These are phyloP conservation scores for Pluvianellus socialis DNA, from an alignment of 2,113 vertebrate species.

Conservation along the genomic window DNA sequence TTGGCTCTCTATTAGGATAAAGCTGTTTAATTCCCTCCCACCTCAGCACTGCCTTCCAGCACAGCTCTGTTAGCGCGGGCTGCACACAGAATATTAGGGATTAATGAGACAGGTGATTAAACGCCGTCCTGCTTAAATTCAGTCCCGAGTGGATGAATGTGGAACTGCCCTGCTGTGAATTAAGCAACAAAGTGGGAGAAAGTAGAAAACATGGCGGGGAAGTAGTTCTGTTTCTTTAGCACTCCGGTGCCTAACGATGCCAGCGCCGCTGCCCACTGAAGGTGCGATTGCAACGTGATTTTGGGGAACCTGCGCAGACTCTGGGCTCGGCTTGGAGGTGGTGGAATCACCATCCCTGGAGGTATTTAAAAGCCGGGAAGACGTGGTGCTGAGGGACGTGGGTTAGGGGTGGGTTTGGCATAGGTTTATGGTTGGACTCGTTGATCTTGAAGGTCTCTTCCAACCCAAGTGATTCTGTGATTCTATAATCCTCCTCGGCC, in stretches of 20 bases:
- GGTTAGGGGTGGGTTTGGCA: too few relatives aligned
- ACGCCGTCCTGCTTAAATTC: not conserved
- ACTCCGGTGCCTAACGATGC: rapidly evolving
- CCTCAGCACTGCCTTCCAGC: not conserved
- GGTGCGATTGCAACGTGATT: rapidly evolving
- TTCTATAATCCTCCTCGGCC: too few relatives aligned
- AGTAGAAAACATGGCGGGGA: not conserved
- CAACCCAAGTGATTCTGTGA: too few relatives aligned
- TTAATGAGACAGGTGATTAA: conserved; percentile 42
- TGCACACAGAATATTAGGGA: not conserved
- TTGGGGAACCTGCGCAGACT: not conserved
- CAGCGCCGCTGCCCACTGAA: not conserved
- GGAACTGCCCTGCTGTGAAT: not conserved
- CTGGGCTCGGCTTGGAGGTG: not conserved
- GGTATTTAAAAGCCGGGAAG: too few relatives aligned
- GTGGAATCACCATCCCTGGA: too few relatives aligned
- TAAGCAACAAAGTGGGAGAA: not conserved
- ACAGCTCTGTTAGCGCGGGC: rapidly evolving
- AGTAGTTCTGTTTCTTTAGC: not conserved
- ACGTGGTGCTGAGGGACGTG: too few relatives aligned
- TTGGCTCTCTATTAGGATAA: not conserved
- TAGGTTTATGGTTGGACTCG: too few relatives aligned
- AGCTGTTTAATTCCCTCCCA: not conserved
- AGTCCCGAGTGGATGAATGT: not conserved
- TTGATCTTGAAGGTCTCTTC: too few relatives aligned